Evolutionary conservation across 2,113 vertebrate species (phyloP).

Genomic region (Capricornis sumatraensis): DNA sequence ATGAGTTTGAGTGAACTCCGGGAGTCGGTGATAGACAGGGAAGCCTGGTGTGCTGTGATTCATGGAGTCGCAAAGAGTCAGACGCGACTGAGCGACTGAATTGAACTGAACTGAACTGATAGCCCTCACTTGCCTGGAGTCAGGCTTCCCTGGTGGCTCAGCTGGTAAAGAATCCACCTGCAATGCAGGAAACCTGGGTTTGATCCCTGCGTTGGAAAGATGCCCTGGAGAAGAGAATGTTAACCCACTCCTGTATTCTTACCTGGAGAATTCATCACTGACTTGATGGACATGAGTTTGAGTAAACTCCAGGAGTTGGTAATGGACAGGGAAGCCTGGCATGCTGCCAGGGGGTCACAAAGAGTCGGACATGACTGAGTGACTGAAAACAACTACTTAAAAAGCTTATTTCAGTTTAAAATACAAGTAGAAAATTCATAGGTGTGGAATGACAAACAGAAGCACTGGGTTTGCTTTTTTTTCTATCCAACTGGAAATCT

Average conservation of each 20-base stretch:
- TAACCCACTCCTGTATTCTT: background rate
- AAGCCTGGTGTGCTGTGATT: no score
- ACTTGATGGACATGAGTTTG: background rate
- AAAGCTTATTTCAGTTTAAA: slow-evolving; percentile 1
- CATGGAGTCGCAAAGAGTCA: no score
- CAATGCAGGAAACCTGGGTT: background rate
- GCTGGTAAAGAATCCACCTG: background rate
- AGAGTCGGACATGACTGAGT: accelerated
- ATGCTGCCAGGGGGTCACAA: background rate
- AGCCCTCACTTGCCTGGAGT: background rate
- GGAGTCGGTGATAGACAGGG: no score
- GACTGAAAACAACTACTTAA: background rate
- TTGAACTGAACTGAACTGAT: no score
- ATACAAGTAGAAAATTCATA: background rate
- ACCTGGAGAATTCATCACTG: background rate
- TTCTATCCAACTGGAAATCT: background rate
- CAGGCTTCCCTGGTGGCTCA: background rate
- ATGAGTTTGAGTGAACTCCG: no score
- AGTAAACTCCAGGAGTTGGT: background rate
- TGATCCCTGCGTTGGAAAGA: background rate
- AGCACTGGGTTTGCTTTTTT: background rate
- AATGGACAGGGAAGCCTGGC: background rate
- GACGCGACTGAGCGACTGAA: no score
- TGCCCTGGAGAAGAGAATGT: background rate
- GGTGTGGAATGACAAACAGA: background rate